Evolutionary conservation across 2,113 vertebrate genomes (phyloP), one percentile per base, ranked within the genome.

Genomic region (Gopherus flavomarginatus): DNA sequence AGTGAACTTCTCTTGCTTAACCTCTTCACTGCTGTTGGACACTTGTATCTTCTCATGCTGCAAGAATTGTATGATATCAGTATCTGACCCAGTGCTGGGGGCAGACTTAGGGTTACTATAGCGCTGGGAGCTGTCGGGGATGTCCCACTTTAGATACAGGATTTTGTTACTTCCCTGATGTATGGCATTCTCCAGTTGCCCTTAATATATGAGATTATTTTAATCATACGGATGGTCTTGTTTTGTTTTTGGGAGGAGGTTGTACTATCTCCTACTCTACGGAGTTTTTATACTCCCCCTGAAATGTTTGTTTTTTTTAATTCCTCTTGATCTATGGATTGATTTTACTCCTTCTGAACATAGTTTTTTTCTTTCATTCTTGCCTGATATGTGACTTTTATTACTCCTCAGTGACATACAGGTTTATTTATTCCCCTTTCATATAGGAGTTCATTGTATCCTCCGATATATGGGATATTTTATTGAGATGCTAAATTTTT

Each of bases 391-490:
- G 2, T 31, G 47, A n/a, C 80, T 69, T n/a, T 57, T 17, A 49
- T 1, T 5, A 16, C 6, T 8, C 47, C 16, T 1, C 3, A 22
- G 38, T 52, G 17, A 4, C 54, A 35, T 52, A 22, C 11, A 12
- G 42, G 29, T 3, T 9, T 5, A 59, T 31, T 47, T 26, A 2
- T 72, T 52, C 42, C 22, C 31, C 31, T 79, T 56, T 7, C 27
- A 44, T 7, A 57, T 14, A 16, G 16, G 31, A 5, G 38, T 65
- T 89, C 12, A n/a, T 19, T 42, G 72, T 44, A 38, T 69, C 26
- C 16, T n/a, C 26, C 5, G 38, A 44, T 69, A 62, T 26, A 49
- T 2, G 1, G 72, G 38, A 27, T 24, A 27, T 31, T 84, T 47
- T n/a, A 53, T 38, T 6, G 8, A 42, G 47, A 81, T 54, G 22